Evolutionary conservation across 2,797 vertebrate species (phyloP).

Genomic region (Artibeus lituratus): DNA sequence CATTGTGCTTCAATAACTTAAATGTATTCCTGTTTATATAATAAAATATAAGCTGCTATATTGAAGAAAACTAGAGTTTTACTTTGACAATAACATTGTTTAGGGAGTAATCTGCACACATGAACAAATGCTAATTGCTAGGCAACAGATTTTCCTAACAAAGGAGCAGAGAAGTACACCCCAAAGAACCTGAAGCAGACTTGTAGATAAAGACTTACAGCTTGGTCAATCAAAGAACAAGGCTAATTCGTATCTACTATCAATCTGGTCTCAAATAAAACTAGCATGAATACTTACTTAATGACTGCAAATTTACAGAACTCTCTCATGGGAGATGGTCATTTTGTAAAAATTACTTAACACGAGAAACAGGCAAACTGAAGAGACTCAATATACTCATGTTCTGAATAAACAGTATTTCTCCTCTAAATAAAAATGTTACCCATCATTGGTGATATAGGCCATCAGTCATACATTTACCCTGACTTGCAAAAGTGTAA

Average conservation of each 20-base stretch:
- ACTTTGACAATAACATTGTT: not conserved
- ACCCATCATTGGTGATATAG: not conserved
- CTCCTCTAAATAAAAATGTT: not conserved
- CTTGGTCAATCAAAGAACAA: conserved; percentile 14
- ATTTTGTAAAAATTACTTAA: not conserved
- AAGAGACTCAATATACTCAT: not conserved
- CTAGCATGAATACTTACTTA: not conserved
- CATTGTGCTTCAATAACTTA: not conserved
- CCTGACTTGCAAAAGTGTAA: not conserved
- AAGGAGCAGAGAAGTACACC: not conserved
- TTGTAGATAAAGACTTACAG: not conserved
- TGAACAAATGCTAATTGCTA: not conserved
- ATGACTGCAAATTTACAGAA: not conserved
- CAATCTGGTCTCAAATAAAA: not conserved
- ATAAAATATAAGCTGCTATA: not conserved
- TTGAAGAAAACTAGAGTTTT: not conserved
- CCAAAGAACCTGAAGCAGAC: not conserved
- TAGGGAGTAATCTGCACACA: not conserved
- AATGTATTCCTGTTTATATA: not conserved
- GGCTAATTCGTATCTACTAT: not conserved
- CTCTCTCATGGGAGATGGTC: not conserved
- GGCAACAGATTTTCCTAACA: not conserved
- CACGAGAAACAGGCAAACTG: not conserved
- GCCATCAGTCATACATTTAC: not conserved
- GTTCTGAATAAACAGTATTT: not conserved